Base-by-base conservation (phyloP, 2,113 vertebrate species). In the Clarias macrocephalus region DNA sequence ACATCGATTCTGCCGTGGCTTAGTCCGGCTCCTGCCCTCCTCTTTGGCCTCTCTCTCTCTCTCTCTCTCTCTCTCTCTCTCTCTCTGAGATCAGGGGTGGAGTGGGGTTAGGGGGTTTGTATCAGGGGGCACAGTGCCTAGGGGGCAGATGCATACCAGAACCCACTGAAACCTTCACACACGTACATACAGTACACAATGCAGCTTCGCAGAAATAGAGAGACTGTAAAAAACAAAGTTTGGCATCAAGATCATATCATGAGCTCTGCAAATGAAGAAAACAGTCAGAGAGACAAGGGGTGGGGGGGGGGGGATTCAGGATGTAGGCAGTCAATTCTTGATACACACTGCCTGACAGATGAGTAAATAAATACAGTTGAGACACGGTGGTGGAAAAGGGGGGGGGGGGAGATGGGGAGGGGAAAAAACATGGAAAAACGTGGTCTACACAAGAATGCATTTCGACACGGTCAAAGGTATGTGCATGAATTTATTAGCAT, bases 1-100 rank as follows among this genome's bases (percentile, higher is more conserved):
- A 92, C 93, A 94, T 95, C 91, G 94, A 95, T 95, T 93, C 84
- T 90, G 88, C 87, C 79, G 85, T 92, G 92, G 93, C 91, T 91
- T 91, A 91, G 92, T 90, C 91, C 89, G 23, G 56, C 30, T 59
- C 87, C 90, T 81, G 62, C 85, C 84, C 86, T 66, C 75, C 33
- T 80, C 63, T 84, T 76, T 63, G 33, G n/a, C 65, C 42, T 48
- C 6, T 48, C 42, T 48, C 42, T 42, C 42, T 42, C 42, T 42
- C 42, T 42, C 42, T 42, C 42, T 42, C 42, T 42, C 42, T 42
- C 42, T 42, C 42, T 42, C 42, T 42, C 42, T 42, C 42, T 42
- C 42, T 42, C 42, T 80, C 85, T 86, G 48, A 65, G 63, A 73
- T 63, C 75, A 28, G 72, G 19, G 70, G 25, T 10, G 13, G 42